Conservation (phyloP, 1,140 invertebrate species). For the Mycetomoellerius zeteki region DNA sequence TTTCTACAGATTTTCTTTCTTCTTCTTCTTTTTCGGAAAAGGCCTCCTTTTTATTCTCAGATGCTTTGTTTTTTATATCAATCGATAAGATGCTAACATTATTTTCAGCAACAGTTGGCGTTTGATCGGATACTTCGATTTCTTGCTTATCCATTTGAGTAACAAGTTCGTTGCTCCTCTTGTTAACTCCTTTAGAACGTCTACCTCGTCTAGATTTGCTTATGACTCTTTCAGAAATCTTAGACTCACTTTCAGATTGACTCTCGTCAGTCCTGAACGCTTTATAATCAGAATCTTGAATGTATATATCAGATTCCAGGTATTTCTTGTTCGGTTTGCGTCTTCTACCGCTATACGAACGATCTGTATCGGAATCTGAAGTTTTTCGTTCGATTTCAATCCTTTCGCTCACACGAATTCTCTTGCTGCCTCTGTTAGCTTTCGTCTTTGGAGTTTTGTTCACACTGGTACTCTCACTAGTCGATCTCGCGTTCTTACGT, state of each 20-base stretch:
- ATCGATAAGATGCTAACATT: slow-evolving; percentile 47
- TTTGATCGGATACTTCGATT: slow-evolving; percentile 74
- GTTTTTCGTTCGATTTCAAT: slow-evolving; percentile 74
- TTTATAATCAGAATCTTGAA: slow-evolving; percentile 77
- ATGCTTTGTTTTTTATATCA: slow-evolving; percentile 48
- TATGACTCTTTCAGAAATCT: slow-evolving; percentile 59
- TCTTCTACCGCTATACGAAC: slow-evolving; percentile 78
- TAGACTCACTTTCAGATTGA: slow-evolving; percentile 81
- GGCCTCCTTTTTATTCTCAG: slow-evolving; percentile 36
- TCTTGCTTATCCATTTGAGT: slow-evolving; percentile 66
- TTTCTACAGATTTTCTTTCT: slow-evolving; percentile 47
- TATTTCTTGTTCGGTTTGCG: slow-evolving; percentile 82
- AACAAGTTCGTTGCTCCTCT: slow-evolving; percentile 43
- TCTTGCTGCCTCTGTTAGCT: slow-evolving; percentile 46
- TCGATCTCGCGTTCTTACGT: slow-evolving; percentile 69
- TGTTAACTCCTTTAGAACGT: slow-evolving; percentile 61
- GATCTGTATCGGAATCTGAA: slow-evolving; percentile 81
- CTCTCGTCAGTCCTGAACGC: slow-evolving; percentile 81
- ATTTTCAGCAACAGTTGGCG: slow-evolving; percentile 64
- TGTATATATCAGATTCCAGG: slow-evolving; percentile 78
- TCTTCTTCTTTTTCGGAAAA: slow-evolving; percentile 25
- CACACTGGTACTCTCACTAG: slow-evolving; percentile 38
- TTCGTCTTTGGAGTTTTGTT: slow-evolving; percentile 58
- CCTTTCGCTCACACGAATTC: slow-evolving; percentile 54
- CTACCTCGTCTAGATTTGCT: slow-evolving; percentile 71